Percentiles rank a stretch among this genome's conserved stretches.
Conservation (phyloP, 2,888 invertebrate genomes). For the Cyrtodaria siliqua region DNA sequence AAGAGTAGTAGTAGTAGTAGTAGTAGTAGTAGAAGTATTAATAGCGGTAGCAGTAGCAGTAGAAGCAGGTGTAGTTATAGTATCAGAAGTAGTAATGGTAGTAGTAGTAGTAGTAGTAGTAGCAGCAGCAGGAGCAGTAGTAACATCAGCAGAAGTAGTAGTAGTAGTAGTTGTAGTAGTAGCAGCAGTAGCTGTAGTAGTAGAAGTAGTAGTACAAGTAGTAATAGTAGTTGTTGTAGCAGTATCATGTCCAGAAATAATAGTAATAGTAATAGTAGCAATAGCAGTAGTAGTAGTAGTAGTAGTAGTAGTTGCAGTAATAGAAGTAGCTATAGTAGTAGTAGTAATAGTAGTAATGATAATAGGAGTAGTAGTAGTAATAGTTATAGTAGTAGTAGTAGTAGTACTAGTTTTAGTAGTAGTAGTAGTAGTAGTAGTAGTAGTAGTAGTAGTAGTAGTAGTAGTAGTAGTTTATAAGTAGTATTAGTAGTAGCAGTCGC, state of each 20-base stretch:
- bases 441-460: slow-evolving; percentile 6
- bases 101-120: slow-evolving; percentile 19
- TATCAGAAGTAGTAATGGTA: slow-evolving; percentile 9
- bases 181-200: slow-evolving; percentile 12
- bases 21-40: slow-evolving; percentile 11
- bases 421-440: slow-evolving; percentile 8
- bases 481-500: background rate
- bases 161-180: slow-evolving; percentile 3
- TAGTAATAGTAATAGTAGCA: slow-evolving; percentile 32
- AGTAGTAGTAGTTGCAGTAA: slow-evolving; percentile 20
- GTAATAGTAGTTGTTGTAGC: slow-evolving; percentile 20
- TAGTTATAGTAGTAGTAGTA: no score
- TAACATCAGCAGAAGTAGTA: slow-evolving; percentile 15
- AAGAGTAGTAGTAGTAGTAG: slow-evolving; percentile 13
- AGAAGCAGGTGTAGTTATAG: slow-evolving; percentile 11
- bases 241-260: slow-evolving; percentile 24
- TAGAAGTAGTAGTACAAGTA: slow-evolving; percentile 11
- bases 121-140: slow-evolving; percentile 13
- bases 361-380: background rate
- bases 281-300: slow-evolving; percentile 34
- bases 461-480: slow-evolving; percentile 4
- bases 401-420: no score
- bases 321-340: slow-evolving; percentile 3
- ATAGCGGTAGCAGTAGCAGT: slow-evolving; percentile 1
- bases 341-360: slow-evolving; percentile 4